Evolutionary conservation across 2,797 vertebrate species (phyloP).

Genomic region (Brachyalestes nurse): DNA sequence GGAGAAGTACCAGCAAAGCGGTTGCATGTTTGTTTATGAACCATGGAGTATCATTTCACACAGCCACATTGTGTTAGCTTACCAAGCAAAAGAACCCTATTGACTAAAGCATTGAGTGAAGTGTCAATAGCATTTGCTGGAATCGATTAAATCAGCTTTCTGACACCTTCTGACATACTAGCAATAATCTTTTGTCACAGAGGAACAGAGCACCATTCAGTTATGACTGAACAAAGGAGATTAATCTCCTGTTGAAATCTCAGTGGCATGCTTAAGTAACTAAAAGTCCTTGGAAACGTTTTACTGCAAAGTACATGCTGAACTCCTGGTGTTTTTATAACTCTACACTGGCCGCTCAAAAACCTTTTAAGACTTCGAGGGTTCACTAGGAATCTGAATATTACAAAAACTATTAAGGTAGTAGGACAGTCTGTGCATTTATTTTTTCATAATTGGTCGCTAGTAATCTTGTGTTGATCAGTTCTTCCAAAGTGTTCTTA

Average conservation of each 20-base stretch:
- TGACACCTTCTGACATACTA: not conserved
- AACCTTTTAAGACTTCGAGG: not conserved
- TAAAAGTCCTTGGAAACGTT: not conserved
- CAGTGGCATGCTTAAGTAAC: not conserved
- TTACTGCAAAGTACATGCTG: slow-evolving; percentile 4
- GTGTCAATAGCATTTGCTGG: slow-evolving; percentile 31
- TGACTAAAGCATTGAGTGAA: slow-evolving; percentile 37
- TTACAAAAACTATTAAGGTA: too few species aligned
- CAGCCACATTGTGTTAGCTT: slow-evolving; percentile 29
- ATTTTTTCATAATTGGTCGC: not conserved
- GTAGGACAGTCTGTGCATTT: not conserved
- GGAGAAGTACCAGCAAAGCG: too few species aligned
- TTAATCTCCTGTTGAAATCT: not conserved
- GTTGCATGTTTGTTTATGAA: slow-evolving; percentile 35
- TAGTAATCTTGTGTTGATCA: not conserved
- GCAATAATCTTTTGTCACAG: not conserved
- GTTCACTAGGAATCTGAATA: not conserved
- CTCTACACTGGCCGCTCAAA: not conserved
- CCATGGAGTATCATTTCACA: slow-evolving; percentile 26
- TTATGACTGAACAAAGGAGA: not conserved
- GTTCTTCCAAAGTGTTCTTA: too few species aligned
- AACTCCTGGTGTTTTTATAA: not conserved
- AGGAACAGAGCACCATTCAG: not conserved
- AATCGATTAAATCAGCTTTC: slow-evolving; percentile 39
- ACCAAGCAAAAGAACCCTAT: slow-evolving; percentile 23